Base-by-base conservation (phyloP, 1,140 invertebrate genomes). In the Pissodes strobi region DNA sequence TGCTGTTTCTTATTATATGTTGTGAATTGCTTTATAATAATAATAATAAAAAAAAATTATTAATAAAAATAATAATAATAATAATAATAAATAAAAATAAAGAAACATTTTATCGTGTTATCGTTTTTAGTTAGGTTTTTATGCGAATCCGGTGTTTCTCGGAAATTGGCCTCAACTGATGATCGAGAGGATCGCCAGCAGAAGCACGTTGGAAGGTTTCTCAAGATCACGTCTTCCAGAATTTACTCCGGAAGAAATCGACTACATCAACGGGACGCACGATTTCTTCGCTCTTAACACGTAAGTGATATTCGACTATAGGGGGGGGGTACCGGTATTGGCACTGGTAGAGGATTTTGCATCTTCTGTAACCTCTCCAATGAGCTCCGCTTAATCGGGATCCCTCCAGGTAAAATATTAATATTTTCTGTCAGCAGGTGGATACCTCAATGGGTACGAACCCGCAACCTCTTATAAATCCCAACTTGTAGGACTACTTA, bases 91-190 rank as follows among this genome's bases (percentile, higher is more conserved):
- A 27, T 5, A 27, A 5, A 27, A 27, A 17, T 46, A n/a, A n/a
- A n/a, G 3, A 46, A 18, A 8, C 5, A 17, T 8, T 17, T 19
- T 46, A 8, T 6, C 2, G 5, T 38, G 5, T 13, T 37, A 34
- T 15, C 12, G 2, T 23, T 30, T 60, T n/a, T 25, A 66, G 58
- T 39, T 49, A 21, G 64, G 57, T 38, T 53, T 30, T 25, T 66
- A 49, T 18, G 83, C 80, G 0, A 79, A 88, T 76, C 87, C 87
- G 4, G 85, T 89, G 48, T 87, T 82, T 58, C 72, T 76, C 4
- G 87, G 87, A 9, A 84, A 88, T 65, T 90, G 87, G 71, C 87
- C 87, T 1, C 64, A 76, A 63, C 77, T 85, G 18, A 81, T 89
- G 75, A 85, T 83, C 66, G 75, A 83, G 10, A 81, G 81, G 17